Evolutionary conservation across 2,888 invertebrate species (phyloP), one percentile per base, ranked within the genome.

Genomic region (Lasius fuliginosus): DNA sequence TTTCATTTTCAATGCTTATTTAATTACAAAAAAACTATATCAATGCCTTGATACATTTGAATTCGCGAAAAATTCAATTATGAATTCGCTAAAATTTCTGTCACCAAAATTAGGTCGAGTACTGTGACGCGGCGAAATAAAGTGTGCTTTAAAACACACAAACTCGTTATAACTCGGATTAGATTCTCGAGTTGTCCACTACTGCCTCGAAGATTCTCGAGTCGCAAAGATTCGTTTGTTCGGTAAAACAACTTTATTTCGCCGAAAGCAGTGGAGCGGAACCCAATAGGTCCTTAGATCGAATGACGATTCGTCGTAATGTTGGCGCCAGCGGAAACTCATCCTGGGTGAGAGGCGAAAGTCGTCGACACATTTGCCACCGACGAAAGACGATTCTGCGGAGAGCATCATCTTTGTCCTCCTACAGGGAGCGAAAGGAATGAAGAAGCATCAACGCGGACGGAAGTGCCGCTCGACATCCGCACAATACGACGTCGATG

Each of bases 391-490:
- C 67, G 75, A 36, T 58, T 67, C 64, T 46, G 60, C 49, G 36
- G 27, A 46, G 12, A 46, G n/a, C 58, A 30, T 65, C 65, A 46
- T n/a, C 53, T n/a, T 53, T 8, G n/a, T 53, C n/a, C 53, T n/a
- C n/a, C n/a, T 53, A n/a, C 5, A 8, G 18, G 6, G n/a, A 53
- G n/a, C 2, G 15, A 46, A n/a, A n/a, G 11, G 30, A 12, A 49
- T 53, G 46, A 58, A 67, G 82, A 27, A 60, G 42, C 53, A 64
- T 76, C 73, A 56, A 53, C 53, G 40, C 33, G 53, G 27, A 60
- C 77, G 71, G 83, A 85, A 79, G 75, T 87, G n/a, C 64, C 76
- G 62, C 67, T 65, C 56, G 64, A 40, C 79, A 65, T 46, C 64
- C 40, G 62, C 60, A 82, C 83, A 85, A 87, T 81, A 62, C 67